Evolutionary conservation across 2,888 invertebrate species (phyloP), one percentile per base, ranked within the genome.

Genomic region (Metellina segmentata): DNA sequence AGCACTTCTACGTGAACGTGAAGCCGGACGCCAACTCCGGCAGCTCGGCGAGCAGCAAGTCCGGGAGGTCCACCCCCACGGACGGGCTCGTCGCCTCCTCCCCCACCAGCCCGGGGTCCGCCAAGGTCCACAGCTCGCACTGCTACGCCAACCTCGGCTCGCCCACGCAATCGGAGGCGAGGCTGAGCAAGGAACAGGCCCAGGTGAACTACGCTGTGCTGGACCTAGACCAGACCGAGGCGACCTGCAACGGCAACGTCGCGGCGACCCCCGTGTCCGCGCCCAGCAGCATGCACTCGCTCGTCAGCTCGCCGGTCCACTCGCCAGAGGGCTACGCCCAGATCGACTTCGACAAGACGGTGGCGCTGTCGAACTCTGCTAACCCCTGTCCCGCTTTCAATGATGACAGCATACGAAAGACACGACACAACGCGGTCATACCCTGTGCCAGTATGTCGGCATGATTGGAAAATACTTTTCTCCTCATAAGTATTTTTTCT

Each of bases 301-400:
- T 75, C 13, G 20, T 75, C 9, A 75, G 70, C 20, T 92, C 93
- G 0, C 93, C 93, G 6, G 82, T 82, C 11, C 78, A 92, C 51
- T 85, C 93, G 6, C 93, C 93, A 13, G 93, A 93, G 61, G 91
- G 93, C 7, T 98, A 98, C 94, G 98, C 98, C 16, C 97, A 97
- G 0, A 99, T 99, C 94, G 99, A 99, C 95, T 98, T 99, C 95
- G 97, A 98, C 94, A 98, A 97, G 95, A 99, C 99, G 0, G 97
- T 97, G 88, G 99, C 99, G 48, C 96, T 99, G 51, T 93, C 93
- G 11, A 90, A 91, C 82, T 93, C 93, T 13, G 93, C 92, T n/a
- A 91, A 92, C 34, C 90, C 93, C 8, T 91, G 82, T 71, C 69
- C 89, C 16, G 52, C 78, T 11, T 89, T 89, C 77, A 91, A 93